These are phyloP conservation scores for Penaeus monodon DNA, from an alignment of 2,888 invertebrate species.

Conservation along the genomic window DNA sequence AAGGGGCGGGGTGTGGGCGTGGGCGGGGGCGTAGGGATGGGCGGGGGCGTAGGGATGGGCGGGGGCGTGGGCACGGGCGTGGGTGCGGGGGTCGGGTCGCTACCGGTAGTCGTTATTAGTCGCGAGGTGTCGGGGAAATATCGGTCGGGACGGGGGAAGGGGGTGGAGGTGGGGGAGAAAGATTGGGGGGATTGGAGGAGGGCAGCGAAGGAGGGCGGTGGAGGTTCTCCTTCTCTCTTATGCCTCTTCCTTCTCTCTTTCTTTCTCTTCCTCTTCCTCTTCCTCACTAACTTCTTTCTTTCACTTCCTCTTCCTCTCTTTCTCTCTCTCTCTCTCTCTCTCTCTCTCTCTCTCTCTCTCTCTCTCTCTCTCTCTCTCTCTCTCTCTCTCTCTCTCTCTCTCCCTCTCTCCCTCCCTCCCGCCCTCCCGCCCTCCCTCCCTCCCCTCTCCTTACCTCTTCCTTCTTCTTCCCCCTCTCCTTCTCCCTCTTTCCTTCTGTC, in stretches of 20 bases:
- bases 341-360: not conserved
- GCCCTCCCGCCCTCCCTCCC: not conserved
- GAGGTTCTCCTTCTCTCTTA: not conserved
- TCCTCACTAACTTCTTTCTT: not conserved
- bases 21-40: not conserved
- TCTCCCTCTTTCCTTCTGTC: not conserved
- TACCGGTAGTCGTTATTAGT: no score
- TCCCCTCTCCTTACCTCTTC: not conserved
- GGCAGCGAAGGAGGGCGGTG: no score
- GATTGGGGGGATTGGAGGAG: not conserved
- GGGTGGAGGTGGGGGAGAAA: not conserved
- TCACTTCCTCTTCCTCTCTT: not conserved
- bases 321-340: not conserved
- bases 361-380: conserved; percentile 10
- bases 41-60: not conserved
- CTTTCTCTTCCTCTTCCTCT: not conserved
- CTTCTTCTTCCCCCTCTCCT: not conserved
- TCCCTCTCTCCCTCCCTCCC: not conserved
- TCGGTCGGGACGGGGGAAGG: not conserved
- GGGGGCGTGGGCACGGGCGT: no score
- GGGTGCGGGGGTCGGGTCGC: no score
- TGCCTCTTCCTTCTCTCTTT: not conserved
- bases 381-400: not conserved
- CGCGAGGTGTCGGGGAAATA: no score
- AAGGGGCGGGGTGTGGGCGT: not conserved